These are phyloP conservation scores for Phataginus tricuspis DNA, from an alignment of 2,797 vertebrate genomes.

Conservation along the genomic window DNA sequence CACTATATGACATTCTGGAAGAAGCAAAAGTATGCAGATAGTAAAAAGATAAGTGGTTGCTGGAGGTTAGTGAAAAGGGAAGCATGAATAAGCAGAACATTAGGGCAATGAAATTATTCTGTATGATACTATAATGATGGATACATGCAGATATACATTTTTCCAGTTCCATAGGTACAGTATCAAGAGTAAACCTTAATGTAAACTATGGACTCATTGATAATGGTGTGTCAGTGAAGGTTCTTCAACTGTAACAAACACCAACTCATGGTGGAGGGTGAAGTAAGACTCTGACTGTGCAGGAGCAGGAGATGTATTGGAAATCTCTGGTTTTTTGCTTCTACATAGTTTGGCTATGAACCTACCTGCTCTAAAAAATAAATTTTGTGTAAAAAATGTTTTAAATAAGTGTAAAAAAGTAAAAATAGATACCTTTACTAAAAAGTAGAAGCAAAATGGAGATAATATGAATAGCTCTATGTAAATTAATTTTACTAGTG, in stretches of 20 bases:
- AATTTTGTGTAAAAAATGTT: neutral
- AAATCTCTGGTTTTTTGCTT: neutral
- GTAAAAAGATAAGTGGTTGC: neutral
- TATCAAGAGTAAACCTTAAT: neutral
- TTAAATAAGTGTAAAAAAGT: too few species aligned
- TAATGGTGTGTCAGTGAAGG: neutral
- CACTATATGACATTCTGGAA: neutral
- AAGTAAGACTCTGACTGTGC: fast-evolving
- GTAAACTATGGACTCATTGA: neutral
- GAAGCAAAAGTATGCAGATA: neutral
- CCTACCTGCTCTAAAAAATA: neutral
- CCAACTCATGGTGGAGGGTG: neutral
- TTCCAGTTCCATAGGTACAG: neutral
- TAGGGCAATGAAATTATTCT: neutral
- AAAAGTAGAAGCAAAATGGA: neutral
- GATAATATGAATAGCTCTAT: neutral
- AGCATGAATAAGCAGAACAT: neutral
- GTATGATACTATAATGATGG: neutral
- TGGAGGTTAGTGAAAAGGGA: fast-evolving
- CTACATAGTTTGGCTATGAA: neutral
- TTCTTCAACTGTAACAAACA: neutral
- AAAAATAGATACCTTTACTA: too few species aligned
- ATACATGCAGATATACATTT: neutral
- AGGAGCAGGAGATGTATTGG: fast-evolving
- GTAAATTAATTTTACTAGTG: neutral